phyloP scores from a whole-genome alignment of 37 sponge, comb jelly and placozoan species.

The Mnemiopsis leidyi region DNA sequence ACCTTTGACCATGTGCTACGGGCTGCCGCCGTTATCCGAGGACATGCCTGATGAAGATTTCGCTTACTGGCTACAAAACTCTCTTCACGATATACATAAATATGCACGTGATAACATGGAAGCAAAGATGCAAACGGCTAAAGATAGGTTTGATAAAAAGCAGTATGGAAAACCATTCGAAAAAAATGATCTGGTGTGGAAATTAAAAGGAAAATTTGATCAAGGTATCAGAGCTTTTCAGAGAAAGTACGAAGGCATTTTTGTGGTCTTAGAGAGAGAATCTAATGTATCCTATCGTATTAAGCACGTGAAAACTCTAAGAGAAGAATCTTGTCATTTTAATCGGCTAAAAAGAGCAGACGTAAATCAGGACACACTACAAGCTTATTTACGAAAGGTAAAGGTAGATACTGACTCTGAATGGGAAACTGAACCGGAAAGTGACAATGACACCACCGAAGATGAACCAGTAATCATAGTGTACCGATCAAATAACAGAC shows the following conservation, averaged over 20 bases:
- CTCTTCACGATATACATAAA: neutral
- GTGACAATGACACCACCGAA: neutral
- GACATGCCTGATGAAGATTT: neutral
- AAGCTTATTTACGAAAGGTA: neutral
- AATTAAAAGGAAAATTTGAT: neutral
- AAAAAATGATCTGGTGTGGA: neutral
- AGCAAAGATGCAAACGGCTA: neutral
- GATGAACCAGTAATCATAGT: neutral
- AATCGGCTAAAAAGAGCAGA: neutral
- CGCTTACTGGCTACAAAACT: neutral
- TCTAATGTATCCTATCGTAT: neutral
- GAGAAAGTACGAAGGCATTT: constrained; percentile 23
- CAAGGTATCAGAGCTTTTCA: neutral
- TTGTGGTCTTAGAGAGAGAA: neutral
- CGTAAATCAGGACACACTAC: neutral
- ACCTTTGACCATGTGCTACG: neutral
- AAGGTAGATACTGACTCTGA: neutral
- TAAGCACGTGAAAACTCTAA: neutral
- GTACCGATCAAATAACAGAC: no score
- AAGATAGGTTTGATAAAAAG: neutral
- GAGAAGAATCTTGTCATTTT: neutral
- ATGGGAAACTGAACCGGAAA: neutral
- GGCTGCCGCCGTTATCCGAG: neutral
- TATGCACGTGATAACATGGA: constrained; percentile 7
- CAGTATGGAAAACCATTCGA: neutral